Evolutionary conservation across 2,113 vertebrate species (phyloP).

Genomic region (Cathartes aura): DNA sequence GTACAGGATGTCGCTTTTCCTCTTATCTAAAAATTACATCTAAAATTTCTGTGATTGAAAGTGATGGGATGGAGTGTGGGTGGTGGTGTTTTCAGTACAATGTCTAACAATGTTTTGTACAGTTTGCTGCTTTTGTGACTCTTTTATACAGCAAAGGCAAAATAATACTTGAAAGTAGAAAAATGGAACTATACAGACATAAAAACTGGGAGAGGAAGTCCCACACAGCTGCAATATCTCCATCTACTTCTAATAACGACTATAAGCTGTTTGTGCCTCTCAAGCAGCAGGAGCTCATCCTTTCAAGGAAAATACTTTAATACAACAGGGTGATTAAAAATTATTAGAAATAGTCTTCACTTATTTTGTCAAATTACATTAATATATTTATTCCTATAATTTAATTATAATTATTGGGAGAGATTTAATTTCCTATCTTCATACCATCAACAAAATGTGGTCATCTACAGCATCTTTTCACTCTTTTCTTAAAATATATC

Average conservation of each 20-base stretch:
- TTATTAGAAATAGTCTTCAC: background rate
- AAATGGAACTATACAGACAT: background rate
- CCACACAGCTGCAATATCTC: background rate
- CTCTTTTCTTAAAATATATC: background rate
- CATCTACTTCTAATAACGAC: background rate
- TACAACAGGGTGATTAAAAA: background rate
- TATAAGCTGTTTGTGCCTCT: background rate
- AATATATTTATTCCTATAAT: background rate
- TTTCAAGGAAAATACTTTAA: background rate
- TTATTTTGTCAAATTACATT: background rate
- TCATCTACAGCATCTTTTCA: background rate
- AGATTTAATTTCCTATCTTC: background rate
- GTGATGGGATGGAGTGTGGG: background rate
- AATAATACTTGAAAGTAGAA: background rate
- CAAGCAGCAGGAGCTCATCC: background rate
- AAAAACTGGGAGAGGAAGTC: background rate
- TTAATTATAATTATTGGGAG: background rate
- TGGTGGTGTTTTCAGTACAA: background rate
- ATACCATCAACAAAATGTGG: background rate
- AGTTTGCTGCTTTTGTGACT: background rate
- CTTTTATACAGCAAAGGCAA: background rate
- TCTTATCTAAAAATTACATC: background rate
- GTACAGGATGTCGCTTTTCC: background rate
- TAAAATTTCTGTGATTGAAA: background rate
- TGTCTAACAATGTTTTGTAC: background rate